phyloP scores from a whole-genome alignment of 2,797 vertebrate genomes.

The Lacerta viridis region DNA sequence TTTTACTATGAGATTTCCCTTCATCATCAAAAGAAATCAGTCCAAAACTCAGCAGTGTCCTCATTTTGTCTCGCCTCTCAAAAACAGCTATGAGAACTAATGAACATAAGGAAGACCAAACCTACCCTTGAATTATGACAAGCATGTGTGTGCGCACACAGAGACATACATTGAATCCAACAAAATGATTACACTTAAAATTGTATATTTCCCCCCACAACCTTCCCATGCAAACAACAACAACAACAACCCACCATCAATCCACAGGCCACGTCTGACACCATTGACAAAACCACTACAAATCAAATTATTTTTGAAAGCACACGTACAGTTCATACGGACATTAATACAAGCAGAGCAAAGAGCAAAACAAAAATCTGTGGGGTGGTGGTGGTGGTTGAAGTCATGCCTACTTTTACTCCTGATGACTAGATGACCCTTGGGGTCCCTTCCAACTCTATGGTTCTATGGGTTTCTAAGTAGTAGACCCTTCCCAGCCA shows the following conservation, averaged over 20 bases:
- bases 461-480: slow-evolving; percentile 4
- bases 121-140: too few relatives aligned
- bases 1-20: not conserved
- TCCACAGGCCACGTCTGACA: not conserved
- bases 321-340: not conserved
- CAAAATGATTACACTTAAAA: too few relatives aligned
- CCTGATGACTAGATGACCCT: slow-evolving; percentile 6
- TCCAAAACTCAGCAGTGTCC: too few relatives aligned
- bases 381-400: not conserved
- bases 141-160: too few relatives aligned
- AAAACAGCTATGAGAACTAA: too few relatives aligned
- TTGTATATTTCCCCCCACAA: not conserved
- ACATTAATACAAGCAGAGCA: not conserved
- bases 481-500: not conserved
- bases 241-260: not conserved
- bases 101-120: too few relatives aligned
- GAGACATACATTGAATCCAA: too few relatives aligned
- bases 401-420: slow-evolving; percentile 41
- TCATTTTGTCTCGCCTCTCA: too few relatives aligned
- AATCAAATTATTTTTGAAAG: not conserved
- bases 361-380: not conserved
- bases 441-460: too few relatives aligned
- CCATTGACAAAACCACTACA: not conserved
- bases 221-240: not conserved
- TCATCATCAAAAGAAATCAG: not conserved